Evolutionary conservation across 2,113 vertebrate species (phyloP).

Genomic region (Henicopernis longicauda): DNA sequence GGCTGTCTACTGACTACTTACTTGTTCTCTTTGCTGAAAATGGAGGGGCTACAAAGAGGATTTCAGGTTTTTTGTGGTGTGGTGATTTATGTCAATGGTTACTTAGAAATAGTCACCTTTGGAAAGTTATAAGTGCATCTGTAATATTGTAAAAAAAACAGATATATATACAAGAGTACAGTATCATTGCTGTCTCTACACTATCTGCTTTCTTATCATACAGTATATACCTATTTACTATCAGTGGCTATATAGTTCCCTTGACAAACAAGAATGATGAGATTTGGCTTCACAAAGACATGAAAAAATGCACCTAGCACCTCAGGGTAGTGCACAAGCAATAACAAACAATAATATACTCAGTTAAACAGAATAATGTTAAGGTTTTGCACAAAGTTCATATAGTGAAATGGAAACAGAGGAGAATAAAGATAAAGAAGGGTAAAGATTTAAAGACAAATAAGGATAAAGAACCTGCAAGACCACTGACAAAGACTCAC

Average conservation of each 20-base stretch:
- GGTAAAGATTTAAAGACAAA: neutral
- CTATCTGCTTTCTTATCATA: neutral
- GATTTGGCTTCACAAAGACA: neutral
- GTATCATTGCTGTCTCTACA: neutral
- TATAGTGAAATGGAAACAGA: neutral
- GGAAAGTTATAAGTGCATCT: neutral
- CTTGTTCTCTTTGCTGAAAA: neutral
- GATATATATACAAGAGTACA: neutral
- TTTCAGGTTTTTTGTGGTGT: fast-evolving
- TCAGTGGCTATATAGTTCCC: neutral
- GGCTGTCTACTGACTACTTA: neutral
- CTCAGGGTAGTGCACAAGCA: neutral
- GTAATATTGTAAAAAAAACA: neutral
- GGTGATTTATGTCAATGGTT: neutral
- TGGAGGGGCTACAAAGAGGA: neutral
- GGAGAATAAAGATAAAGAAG: neutral
- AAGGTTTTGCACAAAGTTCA: neutral
- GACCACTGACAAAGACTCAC: neutral
- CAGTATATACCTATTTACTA: neutral
- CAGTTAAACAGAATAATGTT: neutral
- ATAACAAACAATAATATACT: neutral
- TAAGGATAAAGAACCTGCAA: neutral
- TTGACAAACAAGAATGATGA: neutral
- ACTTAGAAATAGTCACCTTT: neutral
- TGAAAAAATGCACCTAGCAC: neutral